Conservation (phyloP, 2,797 vertebrate genomes). For the Sebastes reedi region DNA sequence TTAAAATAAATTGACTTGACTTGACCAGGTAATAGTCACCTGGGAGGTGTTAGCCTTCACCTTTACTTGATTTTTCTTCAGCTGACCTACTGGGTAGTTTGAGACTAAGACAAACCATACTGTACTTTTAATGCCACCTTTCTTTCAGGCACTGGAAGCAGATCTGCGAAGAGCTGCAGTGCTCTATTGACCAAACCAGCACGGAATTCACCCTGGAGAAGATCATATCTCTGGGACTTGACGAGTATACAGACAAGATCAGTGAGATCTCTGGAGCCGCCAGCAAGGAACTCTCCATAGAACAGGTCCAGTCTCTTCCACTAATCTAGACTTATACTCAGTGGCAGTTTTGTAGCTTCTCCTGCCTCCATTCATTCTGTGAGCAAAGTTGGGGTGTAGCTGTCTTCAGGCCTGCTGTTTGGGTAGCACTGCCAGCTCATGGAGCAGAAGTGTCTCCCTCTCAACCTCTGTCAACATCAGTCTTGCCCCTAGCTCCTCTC, state of each 20-base stretch:
- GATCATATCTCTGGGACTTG: conserved; percentile 85
- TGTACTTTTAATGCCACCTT: neutral
- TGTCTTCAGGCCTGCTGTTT: neutral
- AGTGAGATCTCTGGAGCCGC: conserved; percentile 86
- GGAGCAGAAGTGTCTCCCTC: conserved; percentile 11
- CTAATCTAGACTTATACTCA: neutral
- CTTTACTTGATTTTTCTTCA: neutral
- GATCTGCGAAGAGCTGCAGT: conserved; percentile 83
- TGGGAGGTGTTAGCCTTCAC: neutral
- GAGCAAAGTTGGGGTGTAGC: neutral
- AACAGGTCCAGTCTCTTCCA: conserved; percentile 78
- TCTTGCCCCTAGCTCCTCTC: neutral
- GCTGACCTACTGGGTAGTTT: neutral
- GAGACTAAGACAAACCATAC: neutral
- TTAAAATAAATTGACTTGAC: neutral
- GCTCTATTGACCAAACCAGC: conserved; percentile 83
- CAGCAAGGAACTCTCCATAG: conserved; percentile 90
- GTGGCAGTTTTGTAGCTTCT: neutral
- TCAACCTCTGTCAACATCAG: neutral
- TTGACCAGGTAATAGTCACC: neutral
- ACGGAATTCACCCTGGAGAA: conserved; percentile 83
- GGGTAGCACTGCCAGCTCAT: neutral
- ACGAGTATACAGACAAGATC: conserved; percentile 84
- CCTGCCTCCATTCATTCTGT: neutral
- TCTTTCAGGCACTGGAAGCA: conserved; percentile 88